Evolutionary conservation across 2,888 invertebrate species (phyloP).

Genomic region (Hipparchia semele): DNA sequence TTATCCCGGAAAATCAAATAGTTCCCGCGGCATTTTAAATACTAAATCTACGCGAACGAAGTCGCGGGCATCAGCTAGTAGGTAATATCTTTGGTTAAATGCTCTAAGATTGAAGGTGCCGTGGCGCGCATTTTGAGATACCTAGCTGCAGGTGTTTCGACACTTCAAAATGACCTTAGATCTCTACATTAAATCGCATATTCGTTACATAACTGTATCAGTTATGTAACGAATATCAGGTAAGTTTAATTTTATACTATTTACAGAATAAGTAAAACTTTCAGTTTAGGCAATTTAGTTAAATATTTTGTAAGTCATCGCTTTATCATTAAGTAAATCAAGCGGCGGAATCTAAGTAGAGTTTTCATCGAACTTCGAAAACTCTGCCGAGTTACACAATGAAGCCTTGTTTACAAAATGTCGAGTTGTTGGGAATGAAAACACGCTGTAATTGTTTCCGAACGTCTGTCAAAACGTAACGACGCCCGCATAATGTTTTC

Average conservation of each 20-base stretch:
- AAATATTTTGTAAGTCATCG: slow-evolving; percentile 22
- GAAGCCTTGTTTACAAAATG: slow-evolving; percentile 57
- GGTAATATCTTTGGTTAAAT: no score
- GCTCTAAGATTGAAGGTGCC: no score
- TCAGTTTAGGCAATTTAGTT: not conserved
- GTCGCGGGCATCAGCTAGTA: no score
- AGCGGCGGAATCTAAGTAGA: not conserved
- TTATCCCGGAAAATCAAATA: no score
- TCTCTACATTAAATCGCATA: no score
- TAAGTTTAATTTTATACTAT: not conserved
- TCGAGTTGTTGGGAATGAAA: slow-evolving; percentile 44
- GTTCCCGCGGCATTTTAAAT: no score
- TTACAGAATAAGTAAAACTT: not conserved
- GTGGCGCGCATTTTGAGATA: no score
- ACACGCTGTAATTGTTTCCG: slow-evolving; percentile 56
- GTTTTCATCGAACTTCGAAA: slow-evolving; percentile 35
- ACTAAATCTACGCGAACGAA: no score
- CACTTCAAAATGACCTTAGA: no score
- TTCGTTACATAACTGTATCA: no score
- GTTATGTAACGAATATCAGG: not conserved
- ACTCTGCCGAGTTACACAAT: slow-evolving; percentile 48
- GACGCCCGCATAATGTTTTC: slow-evolving; percentile 43
- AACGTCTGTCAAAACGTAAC: slow-evolving; percentile 58
- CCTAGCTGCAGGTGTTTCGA: no score
- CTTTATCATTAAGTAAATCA: slow-evolving; percentile 29